Base-by-base conservation (phyloP, 2,888 invertebrate genomes). In the Ramazzottius varieornatus region DNA sequence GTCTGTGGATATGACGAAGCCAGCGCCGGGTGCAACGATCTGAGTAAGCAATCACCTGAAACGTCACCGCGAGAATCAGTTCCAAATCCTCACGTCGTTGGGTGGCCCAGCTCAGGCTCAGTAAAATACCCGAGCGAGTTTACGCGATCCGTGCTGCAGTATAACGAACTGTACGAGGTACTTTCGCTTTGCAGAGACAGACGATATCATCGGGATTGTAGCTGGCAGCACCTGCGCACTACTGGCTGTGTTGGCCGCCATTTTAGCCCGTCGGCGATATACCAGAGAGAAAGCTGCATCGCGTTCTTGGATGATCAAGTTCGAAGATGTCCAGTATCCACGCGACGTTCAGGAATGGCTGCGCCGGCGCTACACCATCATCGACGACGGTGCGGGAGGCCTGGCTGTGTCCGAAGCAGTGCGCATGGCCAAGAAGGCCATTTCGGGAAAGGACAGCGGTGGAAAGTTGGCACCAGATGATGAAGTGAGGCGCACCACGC, bases 331-430 rank as follows among this genome's bases (percentile, higher is more conserved):
- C n/a, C 13, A 54, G 54, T 54, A 54, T 24, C 54, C 54, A 13
- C 54, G 54, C n/a, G 29, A 54, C 29, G 24, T 54, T 8, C 54
- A 13, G 20, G 54, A 54, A 24, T 54, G 54, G 54, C n/a, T 54
- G 54, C 54, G 54, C 24, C 54, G 54, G 24, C 54, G 54, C 16
- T 54, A 54, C 29, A 54, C 54, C n/a, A 24, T 54, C 8, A 54
- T 54, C 54, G 54, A 54, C 4, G 54, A 54, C 54, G 54, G 54
- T 24, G 54, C 54, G n/a, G 54, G 54, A 16, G 54, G 54, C 4
- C 4, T 54, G 29, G 54, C 54, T 24, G 54, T 54, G 4, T 4
- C n/a, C 4, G 54, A 54, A 16, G 54, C 54, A 8, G 54, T 54
- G 20, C 54, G 29, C 4, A 29, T 24, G 29, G 54, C 54, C 8